phyloP scores from a whole-genome alignment of 2,888 invertebrate genomes.

The Dermolepida albohirtum region DNA sequence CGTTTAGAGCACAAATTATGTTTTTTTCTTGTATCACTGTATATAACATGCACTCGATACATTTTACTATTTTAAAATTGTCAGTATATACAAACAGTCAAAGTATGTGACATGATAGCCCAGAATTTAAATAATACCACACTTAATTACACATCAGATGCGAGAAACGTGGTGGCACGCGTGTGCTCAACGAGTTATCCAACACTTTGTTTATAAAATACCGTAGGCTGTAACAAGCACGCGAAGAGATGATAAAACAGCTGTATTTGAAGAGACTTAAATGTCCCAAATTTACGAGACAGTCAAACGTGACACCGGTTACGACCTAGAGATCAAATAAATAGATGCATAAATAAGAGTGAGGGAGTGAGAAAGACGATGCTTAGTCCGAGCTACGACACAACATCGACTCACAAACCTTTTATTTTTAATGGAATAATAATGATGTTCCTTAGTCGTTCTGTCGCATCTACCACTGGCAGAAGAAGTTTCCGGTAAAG shows the following conservation, averaged over 20 bases:
- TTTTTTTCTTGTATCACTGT: no score
- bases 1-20: no score
- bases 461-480: no score
- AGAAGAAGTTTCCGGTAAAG: no score
- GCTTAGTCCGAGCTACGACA: no score
- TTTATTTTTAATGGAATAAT: slow-evolving; percentile 39
- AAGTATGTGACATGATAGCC: no score
- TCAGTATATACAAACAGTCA: no score
- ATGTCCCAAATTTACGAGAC: slow-evolving; percentile 30
- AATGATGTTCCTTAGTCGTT: slow-evolving; percentile 13
- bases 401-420: slow-evolving; percentile 1
- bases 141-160: background rate
- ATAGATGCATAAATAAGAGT: slow-evolving; percentile 41
- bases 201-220: slow-evolving; percentile 20
- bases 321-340: slow-evolving; percentile 40
- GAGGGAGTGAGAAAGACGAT: background rate
- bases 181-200: slow-evolving; percentile 1
- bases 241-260: slow-evolving; percentile 14
- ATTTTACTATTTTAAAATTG: no score
- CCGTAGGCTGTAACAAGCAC: background rate
- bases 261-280: slow-evolving; percentile 16
- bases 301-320: slow-evolving; percentile 43
- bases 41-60: no score
- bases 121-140: no score
- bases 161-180: slow-evolving; percentile 22